Evolutionary conservation across 2,888 invertebrate genomes (phyloP).

Genomic region (Deladenus siricidicola): DNA sequence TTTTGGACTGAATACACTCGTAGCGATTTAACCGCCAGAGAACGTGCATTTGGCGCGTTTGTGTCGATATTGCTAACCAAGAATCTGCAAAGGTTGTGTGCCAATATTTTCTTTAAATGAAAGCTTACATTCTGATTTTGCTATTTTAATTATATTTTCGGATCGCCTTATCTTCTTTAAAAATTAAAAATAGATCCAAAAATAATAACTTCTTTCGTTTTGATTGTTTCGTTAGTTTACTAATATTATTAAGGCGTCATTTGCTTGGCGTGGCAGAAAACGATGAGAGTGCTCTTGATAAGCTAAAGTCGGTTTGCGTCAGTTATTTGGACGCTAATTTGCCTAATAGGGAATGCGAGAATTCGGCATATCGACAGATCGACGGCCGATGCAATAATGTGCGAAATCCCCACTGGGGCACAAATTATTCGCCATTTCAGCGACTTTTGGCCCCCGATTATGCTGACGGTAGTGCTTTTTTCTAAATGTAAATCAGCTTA

Average conservation of each 20-base stretch:
- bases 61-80: slow-evolving; percentile 8
- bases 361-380: slow-evolving; percentile 18
- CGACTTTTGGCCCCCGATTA: slow-evolving; percentile 49
- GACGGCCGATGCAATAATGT: slow-evolving; percentile 52
- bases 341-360: slow-evolving; percentile 3
- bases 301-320: slow-evolving; percentile 3
- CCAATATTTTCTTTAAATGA: not conserved
- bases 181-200: not conserved
- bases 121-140: not conserved
- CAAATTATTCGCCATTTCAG: slow-evolving; percentile 45
- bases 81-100: slow-evolving; percentile 3
- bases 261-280: too few relatives aligned
- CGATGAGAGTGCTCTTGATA: not conserved
- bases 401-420: slow-evolving; percentile 47
- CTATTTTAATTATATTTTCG: not conserved
- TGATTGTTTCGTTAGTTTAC: too few relatives aligned
- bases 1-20: slow-evolving; percentile 8
- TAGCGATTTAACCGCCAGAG: slow-evolving; percentile 1
- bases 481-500: not conserved
- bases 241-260: too few relatives aligned
- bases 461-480: slow-evolving; percentile 36
- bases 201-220: not conserved
- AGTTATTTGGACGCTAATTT: not conserved
- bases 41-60: slow-evolving; percentile 12
- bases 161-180: not conserved